Base-by-base conservation (phyloP, 1,140 invertebrate genomes). In the Calliopsis andreniformis region DNA sequence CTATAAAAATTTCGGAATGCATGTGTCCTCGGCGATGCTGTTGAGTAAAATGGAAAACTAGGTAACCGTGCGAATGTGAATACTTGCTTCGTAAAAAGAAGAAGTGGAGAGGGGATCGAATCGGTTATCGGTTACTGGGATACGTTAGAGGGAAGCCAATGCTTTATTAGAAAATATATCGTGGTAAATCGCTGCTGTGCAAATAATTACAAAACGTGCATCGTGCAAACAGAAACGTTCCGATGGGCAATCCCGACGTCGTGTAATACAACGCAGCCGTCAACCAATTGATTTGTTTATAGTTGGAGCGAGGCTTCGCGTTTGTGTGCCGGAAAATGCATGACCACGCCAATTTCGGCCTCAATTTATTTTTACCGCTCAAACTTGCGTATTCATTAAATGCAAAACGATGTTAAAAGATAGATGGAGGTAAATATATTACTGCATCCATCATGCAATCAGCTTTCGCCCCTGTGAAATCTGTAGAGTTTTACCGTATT, bases 241-340 rank as follows among this genome's bases (percentile, higher is more conserved):
- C 32, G 20, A 18, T 20, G 20, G n/a, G 28, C 42, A 56, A 72
- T 72, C 55, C 39, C 39, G 20, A 23, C 35, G 18, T 71, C 28
- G 68, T 45, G 51, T 58, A 83, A 83, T 75, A 68, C 67, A 76
- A 62, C 62, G 18, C 53, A 56, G 55, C 51, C 61, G 81, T 79
- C 76, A 66, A 43, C 69, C 66, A n/a, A 70, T 75, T 82, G 80
- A 83, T 83, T 83, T 83, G 80, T 82, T 83, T 82, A 79, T 64
- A 61, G 70, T 47, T 49, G 53, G 66, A 62, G 59, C 32, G 23
- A 43, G 42, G 47, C 47, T 55, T 75, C 70, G 69, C 66, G 61
- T 83, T 49, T 67, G 49, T 30, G 16, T 20, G 42, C 10, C 58
- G 51, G n/a, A 18, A 23, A 49, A 78, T 76, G 20, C 61, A 68